Base-by-base conservation (phyloP, 2,113 vertebrate species). In the Nothocercus nigrocapillus region DNA sequence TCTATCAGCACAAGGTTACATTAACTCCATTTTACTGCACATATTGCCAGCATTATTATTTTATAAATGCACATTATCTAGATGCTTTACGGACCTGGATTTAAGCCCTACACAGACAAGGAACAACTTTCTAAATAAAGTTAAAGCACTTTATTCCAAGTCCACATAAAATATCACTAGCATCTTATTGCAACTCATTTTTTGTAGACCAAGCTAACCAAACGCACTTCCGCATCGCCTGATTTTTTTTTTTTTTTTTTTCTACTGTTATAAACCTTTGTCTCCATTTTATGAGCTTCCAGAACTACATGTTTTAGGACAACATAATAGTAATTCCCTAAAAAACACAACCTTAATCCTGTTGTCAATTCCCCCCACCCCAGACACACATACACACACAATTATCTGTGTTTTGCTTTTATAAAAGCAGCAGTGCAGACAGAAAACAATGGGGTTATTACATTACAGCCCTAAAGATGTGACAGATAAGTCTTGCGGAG, bases 1-100 rank as follows among this genome's bases (percentile, higher is more conserved):
- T 82, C 62, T 54, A 82, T 82, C 80, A 90, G 94, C 80, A 84
- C 68, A 34, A 75, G 77, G 61, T 68, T 72, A 10, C 92, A 84
- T 89, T 91, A 95, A 87, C 36, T 87, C 84, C 30, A 11, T 21
- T 14, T 62, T 28, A 72, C 84, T 72, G 58, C 87, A 81, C 47
- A 44, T 0, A 5, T 69, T 63, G 85, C 82, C 88, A 96, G 8
- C 77, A 94, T 32, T 53, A 13, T 40, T 93, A 54, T 73, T 84
- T 89, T 58, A 90, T 53, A 89, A 89, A 82, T 68, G 49, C 36
- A 63, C 66, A 88, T 81, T 79, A 75, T 32, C 83, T 7, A 84
- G 58, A 56, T 47, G 34, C 69, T 87, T 75, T 56, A 64, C 16
- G 42, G 83, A 90, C 44, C 66, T 53, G 47, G 34, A 53, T 30